A percentile compares a stretch with the other conserved stretches of the same genome.
Conservation (phyloP, 2,888 invertebrate genomes). For the Himalopsyche anomala region DNA sequence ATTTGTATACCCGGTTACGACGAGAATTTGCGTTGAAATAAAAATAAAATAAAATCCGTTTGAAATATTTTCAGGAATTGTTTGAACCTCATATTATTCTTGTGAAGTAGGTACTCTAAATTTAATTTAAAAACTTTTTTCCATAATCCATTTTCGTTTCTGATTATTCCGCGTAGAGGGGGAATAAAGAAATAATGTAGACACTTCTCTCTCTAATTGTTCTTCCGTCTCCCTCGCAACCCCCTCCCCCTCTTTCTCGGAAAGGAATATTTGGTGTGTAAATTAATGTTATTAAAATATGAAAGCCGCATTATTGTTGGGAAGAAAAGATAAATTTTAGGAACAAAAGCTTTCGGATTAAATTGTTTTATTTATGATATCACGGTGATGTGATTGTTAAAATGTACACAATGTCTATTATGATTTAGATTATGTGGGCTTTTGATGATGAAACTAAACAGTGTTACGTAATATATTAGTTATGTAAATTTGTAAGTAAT, state of each 20-base stretch:
- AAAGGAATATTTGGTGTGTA: slow-evolving; percentile 53
- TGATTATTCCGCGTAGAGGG: slow-evolving; percentile 57
- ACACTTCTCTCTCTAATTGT: slow-evolving; percentile 49
- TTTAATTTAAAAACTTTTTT: slow-evolving; percentile 62
- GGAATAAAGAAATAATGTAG: slow-evolving; percentile 44
- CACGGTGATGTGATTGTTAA: slow-evolving; percentile 27
- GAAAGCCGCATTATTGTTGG: slow-evolving; percentile 52
- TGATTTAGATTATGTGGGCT: slow-evolving; percentile 11
- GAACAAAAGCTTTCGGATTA: slow-evolving; percentile 43
- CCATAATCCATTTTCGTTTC: slow-evolving; percentile 61
- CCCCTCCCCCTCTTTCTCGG: slow-evolving; percentile 28
- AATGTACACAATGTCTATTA: slow-evolving; percentile 37
- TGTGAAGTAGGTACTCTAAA: slow-evolving; percentile 46
- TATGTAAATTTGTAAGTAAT: too few relatives aligned
- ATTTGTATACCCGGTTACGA: too few relatives aligned
- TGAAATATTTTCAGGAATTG: slow-evolving; percentile 24
- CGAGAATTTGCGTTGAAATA: background rate
- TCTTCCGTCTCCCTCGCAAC: slow-evolving; percentile 12
- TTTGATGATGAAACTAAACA: background rate
- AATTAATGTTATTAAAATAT: slow-evolving; percentile 58
- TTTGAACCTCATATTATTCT: slow-evolving; percentile 43
- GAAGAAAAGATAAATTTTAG: slow-evolving; percentile 43
- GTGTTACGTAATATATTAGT: too few relatives aligned
- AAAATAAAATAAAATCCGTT: slow-evolving; percentile 12
- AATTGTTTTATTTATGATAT: slow-evolving; percentile 43